Evolutionary conservation across 2,113 vertebrate species (phyloP), one percentile per base, ranked within the genome.

Genomic region (Rhinoptilus africanus): DNA sequence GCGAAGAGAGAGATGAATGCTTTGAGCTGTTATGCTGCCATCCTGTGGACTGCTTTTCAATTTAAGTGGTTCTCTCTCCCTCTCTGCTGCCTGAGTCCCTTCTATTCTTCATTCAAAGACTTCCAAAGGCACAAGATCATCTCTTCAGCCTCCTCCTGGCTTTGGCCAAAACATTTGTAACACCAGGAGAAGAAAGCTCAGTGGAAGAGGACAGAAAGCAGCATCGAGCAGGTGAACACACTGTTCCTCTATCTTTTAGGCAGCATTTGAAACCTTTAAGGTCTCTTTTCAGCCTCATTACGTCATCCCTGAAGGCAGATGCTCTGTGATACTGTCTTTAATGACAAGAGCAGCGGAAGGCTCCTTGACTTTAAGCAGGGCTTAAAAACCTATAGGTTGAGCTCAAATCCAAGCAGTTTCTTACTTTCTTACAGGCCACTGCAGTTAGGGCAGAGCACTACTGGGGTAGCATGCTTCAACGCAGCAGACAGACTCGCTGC

Each of bases 11-110:
- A 67, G 69, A 41, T 13, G 45, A 83, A 34, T 24, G 3, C 94
- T 94, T 28, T 3, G 45, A 97, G 87, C 87, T 95, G 89, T 66
- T 92, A 21, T 97, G 93, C 97, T 97, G 96, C 97, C 97, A 97
- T 95, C 97, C 95, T 89, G 96, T 97, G 97, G 96, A 34, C 91
- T 85, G 84, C 73, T 34, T 11, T 57, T 51, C 68, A n/a, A 0
- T 56, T 45, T 37, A 7, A 77, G 63, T 27, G 43, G 5, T 39
- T 63, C 3, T 43, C 30, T 35, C 51, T 78, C 39, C 34, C 24
- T 9, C 34, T 17, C 3, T 39, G 7, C 6, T 37, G 34, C 48
- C 51, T 2, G 6, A 39, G 21, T 35, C 53, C 71, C 48, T 80
- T 59, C 89, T 35, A 8, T 18, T 66, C 41, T 14, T 24, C 50